Base-by-base conservation (phyloP, 2,888 invertebrate species). In the Bombylius discolor region DNA sequence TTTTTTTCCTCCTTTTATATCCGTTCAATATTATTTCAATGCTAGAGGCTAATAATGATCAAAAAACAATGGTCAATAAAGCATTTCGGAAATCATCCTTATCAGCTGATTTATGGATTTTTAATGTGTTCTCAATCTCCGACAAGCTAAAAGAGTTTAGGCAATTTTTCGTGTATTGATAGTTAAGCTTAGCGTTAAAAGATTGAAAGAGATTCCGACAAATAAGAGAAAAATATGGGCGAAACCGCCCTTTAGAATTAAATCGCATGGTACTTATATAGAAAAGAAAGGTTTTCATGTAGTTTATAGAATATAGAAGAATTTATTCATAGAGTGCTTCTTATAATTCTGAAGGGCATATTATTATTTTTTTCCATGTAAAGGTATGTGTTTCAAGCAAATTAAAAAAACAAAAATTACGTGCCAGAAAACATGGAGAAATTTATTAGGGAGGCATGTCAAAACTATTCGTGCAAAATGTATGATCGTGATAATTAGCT, bases 81-180 rank as follows among this genome's bases (percentile, higher is more conserved):
- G 70, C 71, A 72, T 70, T 70, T 69, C 67, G 72, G 62, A 66
- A 73, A 72, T 72, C 73, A 72, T 72, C 72, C 70, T 72, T 72
- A 72, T 72, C 72, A 69, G 71, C 69, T 73, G 71, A 72, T 72
- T 72, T 73, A 72, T 72, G 71, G 70, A 68, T 70, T 73, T 72
- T 73, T 72, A 72, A 72, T 72, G 70, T 68, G 73, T 73, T 69
- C 68, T 70, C 71, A 71, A 73, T 72, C 72, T 69, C 64, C 67
- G 66, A 65, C 66, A 65, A 49, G 49, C 34, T 32, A 47, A 56
- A 47, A 42, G 12, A 42, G 39, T 42, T 36, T 42, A 42, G 39
- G n/a, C n/a, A 5, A 32, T 48, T 42, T 42, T 36, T 36, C 9
- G 39, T 23, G 23, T 23, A 23, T 23, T 23, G 23, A 2, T 23